Evolutionary conservation across 2,113 vertebrate genomes (phyloP).

Genomic region (Taxidea taxus): DNA sequence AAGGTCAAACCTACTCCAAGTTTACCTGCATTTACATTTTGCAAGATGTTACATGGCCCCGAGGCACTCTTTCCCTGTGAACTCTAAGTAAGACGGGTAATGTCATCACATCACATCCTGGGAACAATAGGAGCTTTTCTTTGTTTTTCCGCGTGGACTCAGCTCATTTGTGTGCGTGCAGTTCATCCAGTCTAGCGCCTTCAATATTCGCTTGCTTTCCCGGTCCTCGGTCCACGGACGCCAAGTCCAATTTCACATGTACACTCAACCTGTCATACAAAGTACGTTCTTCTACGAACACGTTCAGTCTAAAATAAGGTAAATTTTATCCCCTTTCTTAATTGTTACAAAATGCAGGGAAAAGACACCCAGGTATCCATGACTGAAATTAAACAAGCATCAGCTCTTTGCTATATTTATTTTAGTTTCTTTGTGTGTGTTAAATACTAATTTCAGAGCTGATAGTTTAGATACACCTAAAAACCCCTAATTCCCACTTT

Average conservation of each 20-base stretch:
- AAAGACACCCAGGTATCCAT: neutral
- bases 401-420: neutral
- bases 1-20: neutral
- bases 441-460: slow-evolving; percentile 9
- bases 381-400: neutral
- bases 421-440: neutral
- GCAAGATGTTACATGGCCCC: neutral
- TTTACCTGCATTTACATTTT: neutral
- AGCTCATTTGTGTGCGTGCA: neutral
- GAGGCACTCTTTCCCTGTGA: slow-evolving; percentile 11
- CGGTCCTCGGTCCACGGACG: neutral
- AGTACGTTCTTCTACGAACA: neutral
- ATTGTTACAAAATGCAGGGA: neutral
- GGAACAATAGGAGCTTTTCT: neutral
- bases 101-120: neutral
- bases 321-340: neutral
- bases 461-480: neutral
- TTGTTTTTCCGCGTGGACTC: neutral
- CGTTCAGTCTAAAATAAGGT: neutral
- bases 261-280: neutral
- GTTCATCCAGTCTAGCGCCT: neutral
- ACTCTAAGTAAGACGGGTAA: neutral
- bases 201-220: neutral
- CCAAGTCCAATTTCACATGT: neutral
- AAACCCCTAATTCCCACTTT: neutral